Base-by-base conservation (phyloP, 2,797 vertebrate species). In the Acomys russatus region DNA sequence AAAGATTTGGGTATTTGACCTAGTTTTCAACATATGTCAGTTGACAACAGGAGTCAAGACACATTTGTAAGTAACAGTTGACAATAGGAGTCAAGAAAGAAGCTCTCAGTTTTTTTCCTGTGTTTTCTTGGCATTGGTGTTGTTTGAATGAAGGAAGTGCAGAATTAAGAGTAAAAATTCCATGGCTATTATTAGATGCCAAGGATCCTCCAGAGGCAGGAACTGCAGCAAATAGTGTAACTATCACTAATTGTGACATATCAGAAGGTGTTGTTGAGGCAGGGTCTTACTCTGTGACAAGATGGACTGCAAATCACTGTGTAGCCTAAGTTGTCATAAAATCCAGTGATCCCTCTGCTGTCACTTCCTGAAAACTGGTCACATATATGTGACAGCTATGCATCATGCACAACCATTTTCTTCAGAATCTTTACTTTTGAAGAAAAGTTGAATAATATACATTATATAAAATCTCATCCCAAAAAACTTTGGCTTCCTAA, bases 1-100 rank as follows among this genome's bases (percentile, higher is more conserved):
- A 87, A 92, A 88, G 18, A 38, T 56, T 83, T 17, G 77, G 22
- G 12, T 78, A 61, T 0, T 84, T 73, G 17, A 44, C 28, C n/a
- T 86, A 59, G 88, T 84, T 96, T 77, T 90, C 25, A 93, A 90
- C 14, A 88, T 87, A 93, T 49, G 8, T 7, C 44, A 44, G 44
- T 44, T 44, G 44, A 44, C 44, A 44, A 44, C 44, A 44, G 44
- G 44, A 44, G 4, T 44, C 44, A 44, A 44, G 44, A 44, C 33
- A 56, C 9, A 28, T 49, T n/a, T 44, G 12, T 25, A n/a, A 85
- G 25, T 0, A 15, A 11, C 78, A 77, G 49, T 7, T 77, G 49
- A 77, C 25, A 74, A 38, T 70, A 7, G 44, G 14, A 79, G 11
- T 54, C 14, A 78, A 56, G 59, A 80, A 35, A 38, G 64, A 33